Percentiles rank a stretch among this genome's conserved stretches.
These are phyloP conservation scores for Cerastoderma edule DNA, from an alignment of 2,888 invertebrate species.

Conservation along the genomic window DNA sequence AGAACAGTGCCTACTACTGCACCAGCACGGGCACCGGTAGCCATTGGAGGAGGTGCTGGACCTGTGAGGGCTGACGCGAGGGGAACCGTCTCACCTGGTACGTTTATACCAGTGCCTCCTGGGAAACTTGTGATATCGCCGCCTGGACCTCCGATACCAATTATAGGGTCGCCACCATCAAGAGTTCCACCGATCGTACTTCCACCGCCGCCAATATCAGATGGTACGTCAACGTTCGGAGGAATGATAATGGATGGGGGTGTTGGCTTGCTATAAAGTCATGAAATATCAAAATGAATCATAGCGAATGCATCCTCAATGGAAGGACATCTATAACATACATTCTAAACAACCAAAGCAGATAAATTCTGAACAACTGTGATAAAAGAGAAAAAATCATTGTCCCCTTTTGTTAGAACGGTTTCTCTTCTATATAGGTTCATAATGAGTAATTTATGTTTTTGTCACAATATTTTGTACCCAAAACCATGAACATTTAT, in stretches of 20 bases:
- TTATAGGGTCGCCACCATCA: slow-evolving; percentile 45
- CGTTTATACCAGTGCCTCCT: slow-evolving; percentile 49
- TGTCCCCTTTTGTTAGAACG: no score
- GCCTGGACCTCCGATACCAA: slow-evolving; percentile 52
- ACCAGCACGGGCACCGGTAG: slow-evolving; percentile 73
- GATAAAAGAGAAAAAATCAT: no score
- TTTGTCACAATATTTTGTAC: slow-evolving; percentile 10
- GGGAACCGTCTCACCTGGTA: slow-evolving; percentile 59
- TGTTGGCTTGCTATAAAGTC: no score
- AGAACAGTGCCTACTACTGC: slow-evolving; percentile 77
- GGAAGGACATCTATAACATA: no score
- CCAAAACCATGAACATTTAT: no score
- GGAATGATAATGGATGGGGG: slow-evolving; percentile 52
- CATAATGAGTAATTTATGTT: neutral
- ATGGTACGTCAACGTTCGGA: slow-evolving; percentile 40
- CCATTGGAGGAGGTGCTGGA: slow-evolving; percentile 56
- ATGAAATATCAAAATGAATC: no score
- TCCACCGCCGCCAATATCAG: slow-evolving; percentile 64
- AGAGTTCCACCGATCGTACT: slow-evolving; percentile 62
- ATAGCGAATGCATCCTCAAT: no score
- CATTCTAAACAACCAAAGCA: no score
- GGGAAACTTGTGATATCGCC: slow-evolving; percentile 31
- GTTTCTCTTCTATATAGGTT: no score
- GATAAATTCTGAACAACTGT: no score
- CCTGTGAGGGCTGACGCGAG: slow-evolving; percentile 55